phyloP scores from a whole-genome alignment of 2,113 vertebrate species.

The Brachypodius melanocephalos region DNA sequence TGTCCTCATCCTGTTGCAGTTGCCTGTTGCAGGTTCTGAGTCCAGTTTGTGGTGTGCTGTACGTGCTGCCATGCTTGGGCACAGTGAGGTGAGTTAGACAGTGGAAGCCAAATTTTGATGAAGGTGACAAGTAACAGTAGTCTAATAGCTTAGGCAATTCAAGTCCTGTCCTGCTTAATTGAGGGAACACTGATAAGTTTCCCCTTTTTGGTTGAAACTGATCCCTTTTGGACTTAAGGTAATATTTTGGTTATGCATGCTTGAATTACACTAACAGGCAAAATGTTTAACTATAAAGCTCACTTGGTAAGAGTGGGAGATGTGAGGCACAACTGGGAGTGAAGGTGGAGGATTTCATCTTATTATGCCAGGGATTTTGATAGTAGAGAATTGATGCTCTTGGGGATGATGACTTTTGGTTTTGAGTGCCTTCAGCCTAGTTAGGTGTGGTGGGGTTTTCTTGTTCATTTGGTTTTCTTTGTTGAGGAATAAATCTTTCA shows the following conservation, averaged over 20 bases:
- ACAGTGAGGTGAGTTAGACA: constrained; percentile 22
- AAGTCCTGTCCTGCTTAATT: neutral
- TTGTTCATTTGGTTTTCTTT: neutral
- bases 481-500: neutral
- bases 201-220: neutral
- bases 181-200: neutral
- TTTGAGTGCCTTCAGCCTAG: neutral
- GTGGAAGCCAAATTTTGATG: constrained; percentile 9
- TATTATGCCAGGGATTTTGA: neutral
- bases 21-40: constrained; percentile 42
- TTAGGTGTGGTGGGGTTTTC: neutral
- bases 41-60: constrained; percentile 31
- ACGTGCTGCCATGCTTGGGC: constrained; percentile 9
- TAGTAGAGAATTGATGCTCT: neutral
- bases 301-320: neutral
- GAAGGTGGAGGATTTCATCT: neutral
- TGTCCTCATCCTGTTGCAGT: constrained; percentile 26
- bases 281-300: neutral
- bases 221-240: neutral
- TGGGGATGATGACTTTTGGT: neutral
- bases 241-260: neutral
- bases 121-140: neutral
- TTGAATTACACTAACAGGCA: neutral
- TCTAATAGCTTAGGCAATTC: neutral
- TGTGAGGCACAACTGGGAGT: neutral